Conservation (phyloP, 2,113 vertebrate species). For the Tetrao urogallus region DNA sequence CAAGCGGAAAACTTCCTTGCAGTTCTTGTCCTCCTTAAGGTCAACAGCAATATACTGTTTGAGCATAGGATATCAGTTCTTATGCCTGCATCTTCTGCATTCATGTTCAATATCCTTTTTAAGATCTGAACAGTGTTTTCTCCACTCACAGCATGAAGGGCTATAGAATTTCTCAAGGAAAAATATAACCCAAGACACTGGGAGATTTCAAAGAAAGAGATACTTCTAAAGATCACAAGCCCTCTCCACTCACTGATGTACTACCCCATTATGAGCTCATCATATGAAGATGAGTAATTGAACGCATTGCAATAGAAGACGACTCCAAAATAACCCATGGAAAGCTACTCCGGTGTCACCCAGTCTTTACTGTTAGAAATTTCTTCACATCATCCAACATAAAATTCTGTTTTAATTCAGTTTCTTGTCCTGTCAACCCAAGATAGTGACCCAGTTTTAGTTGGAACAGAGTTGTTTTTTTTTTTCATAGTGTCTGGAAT, state of each 20-base stretch:
- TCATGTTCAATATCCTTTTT: not conserved
- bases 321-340: not conserved
- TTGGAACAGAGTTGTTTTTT: not conserved
- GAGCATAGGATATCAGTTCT: not conserved
- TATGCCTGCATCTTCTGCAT: not conserved
- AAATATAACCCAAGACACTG: not conserved
- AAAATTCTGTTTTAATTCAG: not conserved
- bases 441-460: not conserved
- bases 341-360: not conserved
- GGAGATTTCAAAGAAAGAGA: not conserved
- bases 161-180: not conserved
- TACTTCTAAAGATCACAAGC: not conserved
- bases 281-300: not conserved
- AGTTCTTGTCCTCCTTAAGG: not conserved
- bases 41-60: not conserved
- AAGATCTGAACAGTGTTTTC: not conserved
- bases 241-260: not conserved
- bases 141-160: not conserved
- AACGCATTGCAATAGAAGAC: not conserved
- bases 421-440: not conserved
- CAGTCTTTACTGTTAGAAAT: no score
- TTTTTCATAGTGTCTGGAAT: not conserved
- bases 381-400: not conserved
- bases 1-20: not conserved
- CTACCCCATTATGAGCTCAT: accelerated